phyloP scores from a whole-genome alignment of 2,113 vertebrate species.

The Diadophis punctatus region DNA sequence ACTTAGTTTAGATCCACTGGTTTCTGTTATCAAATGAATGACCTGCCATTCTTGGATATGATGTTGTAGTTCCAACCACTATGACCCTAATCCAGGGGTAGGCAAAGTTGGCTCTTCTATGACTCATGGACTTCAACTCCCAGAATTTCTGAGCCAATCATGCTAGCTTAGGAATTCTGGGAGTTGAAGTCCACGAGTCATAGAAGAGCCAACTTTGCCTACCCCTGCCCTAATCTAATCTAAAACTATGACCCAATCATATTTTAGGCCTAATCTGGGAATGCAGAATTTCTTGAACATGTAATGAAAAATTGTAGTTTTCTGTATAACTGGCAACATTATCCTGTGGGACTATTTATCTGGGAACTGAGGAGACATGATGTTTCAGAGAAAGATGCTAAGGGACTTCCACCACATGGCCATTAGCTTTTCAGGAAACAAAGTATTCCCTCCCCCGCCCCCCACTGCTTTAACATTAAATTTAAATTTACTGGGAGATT shows the following conservation, averaged over 20 bases:
- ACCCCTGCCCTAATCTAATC: not conserved
- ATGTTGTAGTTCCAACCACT: not conserved
- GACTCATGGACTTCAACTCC: too few relatives aligned
- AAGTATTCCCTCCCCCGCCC: not conserved
- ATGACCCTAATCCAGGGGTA: too few relatives aligned
- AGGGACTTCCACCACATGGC: not conserved
- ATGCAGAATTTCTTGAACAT: not conserved
- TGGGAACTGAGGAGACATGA: not conserved
- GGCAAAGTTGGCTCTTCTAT: too few relatives aligned
- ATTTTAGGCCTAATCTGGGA: not conserved
- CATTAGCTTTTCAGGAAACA: not conserved
- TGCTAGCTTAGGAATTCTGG: too few relatives aligned
- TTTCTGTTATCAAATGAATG: not conserved
- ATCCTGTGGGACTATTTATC: not conserved
- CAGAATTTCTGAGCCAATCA: too few relatives aligned
- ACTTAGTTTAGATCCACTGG: not conserved
- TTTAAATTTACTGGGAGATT: not conserved
- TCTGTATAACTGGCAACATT: not conserved
- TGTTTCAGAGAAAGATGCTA: not conserved
- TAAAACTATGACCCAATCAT: not conserved
- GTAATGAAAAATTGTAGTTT: not conserved
- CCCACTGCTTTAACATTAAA: not conserved
- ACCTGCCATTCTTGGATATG: not conserved
- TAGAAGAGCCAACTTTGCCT: too few relatives aligned
- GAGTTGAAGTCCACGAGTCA: too few relatives aligned